Evolutionary conservation across 2,797 vertebrate genomes (phyloP), one percentile per base, ranked within the genome.

Genomic region (Anabas testudineus): DNA sequence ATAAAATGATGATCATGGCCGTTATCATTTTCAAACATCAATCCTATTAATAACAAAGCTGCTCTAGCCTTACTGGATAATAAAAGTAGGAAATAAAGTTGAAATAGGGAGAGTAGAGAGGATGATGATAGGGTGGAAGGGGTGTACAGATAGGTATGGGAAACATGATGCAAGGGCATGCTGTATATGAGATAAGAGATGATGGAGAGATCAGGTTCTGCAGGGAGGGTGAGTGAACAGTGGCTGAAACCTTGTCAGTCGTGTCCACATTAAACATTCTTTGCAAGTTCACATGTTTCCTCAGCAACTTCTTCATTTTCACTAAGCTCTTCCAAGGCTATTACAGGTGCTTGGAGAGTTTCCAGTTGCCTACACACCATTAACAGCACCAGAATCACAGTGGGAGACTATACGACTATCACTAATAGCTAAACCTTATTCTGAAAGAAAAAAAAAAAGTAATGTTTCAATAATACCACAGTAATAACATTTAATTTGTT

Each of bases 121-220:
- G 39, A 21, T 59, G n/a, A 58, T 26, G 41, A 28, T 28, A 47
- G 24, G 26, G 22, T 21, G 24, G 39, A 59, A 39, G 16, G 7
- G 7, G 16, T 63, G 37, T 42, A 47, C 4, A 59, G 15, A 37
- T 34, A 59, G n/a, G 52, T 36, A 18, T 7, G 32, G 34, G 54
- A 80, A 71, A 71, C 55, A 34, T 45, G 46, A 48, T 62, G 58
- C 32, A 60, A 45, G 52, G 14, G 43, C 28, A 55, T 45, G n/a
- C n/a, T n/a, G n/a, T n/a, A 51, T 59, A 19, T 41, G 22, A 49
- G 52, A 55, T 26, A 51, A 63, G 46, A 71, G 53, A 43, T 2
- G 28, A 67, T 63, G 66, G 41, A 67, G 61, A 57, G 7, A 42
- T 58, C 46, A 64, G 45, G 24, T 9, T n/a, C 36, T 37, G 10